These are phyloP conservation scores for Himalopsyche phryganea DNA, from an alignment of 1,140 invertebrate genomes.

Conservation along the genomic window DNA sequence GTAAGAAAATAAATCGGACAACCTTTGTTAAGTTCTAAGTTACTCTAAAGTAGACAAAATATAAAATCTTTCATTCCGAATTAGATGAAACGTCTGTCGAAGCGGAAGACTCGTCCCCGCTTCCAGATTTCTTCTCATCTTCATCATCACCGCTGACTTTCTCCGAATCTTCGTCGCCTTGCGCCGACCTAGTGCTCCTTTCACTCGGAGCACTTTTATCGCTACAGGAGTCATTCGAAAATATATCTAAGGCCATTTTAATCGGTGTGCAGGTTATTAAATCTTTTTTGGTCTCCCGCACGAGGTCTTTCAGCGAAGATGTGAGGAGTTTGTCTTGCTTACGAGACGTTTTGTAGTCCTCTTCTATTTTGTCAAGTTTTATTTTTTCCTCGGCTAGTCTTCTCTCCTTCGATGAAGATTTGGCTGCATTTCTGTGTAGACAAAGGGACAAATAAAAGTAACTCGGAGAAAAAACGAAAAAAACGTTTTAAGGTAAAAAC, in stretches of 20 bases:
- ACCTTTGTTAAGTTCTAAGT: too few relatives aligned
- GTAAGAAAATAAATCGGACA: too few relatives aligned
- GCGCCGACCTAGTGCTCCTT: background rate
- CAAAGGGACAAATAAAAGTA: background rate
- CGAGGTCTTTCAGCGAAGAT: slow-evolving; percentile 29
- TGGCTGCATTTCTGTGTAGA: background rate
- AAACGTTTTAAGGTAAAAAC: too few relatives aligned
- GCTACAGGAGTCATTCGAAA: slow-evolving; percentile 24
- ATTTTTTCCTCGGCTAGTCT: slow-evolving; percentile 7
- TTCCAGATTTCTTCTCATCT: background rate
- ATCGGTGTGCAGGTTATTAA: slow-evolving; percentile 24
- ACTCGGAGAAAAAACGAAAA: background rate
- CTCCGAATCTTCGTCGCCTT: slow-evolving; percentile 21
- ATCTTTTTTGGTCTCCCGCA: slow-evolving; percentile 30
- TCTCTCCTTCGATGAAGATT: slow-evolving; percentile 8
- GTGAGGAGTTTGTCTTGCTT: slow-evolving; percentile 27
- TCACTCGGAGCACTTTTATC: slow-evolving; percentile 8
- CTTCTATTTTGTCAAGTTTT: slow-evolving; percentile 11
- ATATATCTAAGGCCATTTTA: slow-evolving; percentile 32
- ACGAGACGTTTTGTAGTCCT: slow-evolving; percentile 14
- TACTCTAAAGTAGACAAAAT: too few relatives aligned
- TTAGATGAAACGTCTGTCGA: background rate
- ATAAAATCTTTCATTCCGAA: background rate
- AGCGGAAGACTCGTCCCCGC: background rate
- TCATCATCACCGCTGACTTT: slow-evolving; percentile 19